Evolutionary conservation across 2,113 vertebrate genomes (phyloP).

Genomic region (Oryzias celebensis): DNA sequence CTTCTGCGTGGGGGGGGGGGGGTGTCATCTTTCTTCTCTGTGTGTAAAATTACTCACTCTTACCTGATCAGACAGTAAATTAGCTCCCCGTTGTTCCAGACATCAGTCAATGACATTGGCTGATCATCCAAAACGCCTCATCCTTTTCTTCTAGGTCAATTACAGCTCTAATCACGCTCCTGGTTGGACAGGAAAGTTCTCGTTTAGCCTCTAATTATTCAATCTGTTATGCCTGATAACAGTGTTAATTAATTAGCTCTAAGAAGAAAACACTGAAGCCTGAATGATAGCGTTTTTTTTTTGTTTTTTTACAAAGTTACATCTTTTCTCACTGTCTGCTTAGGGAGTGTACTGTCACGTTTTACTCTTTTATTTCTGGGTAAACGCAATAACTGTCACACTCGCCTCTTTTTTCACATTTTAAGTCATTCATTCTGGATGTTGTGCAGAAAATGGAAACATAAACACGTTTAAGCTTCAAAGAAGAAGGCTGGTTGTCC

Average conservation of each 20-base stretch:
- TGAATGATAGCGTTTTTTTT: slow-evolving; percentile 19
- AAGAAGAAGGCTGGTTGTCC: neutral
- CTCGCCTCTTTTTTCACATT: neutral
- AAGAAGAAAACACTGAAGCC: slow-evolving; percentile 27
- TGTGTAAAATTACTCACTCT: slow-evolving; percentile 30
- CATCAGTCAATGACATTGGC: slow-evolving; percentile 52
- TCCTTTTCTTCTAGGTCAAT: slow-evolving; percentile 54
- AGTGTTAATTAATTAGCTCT: slow-evolving; percentile 56
- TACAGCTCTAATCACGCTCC: slow-evolving; percentile 60
- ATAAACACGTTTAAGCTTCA: too few species aligned
- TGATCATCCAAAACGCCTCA: slow-evolving; percentile 34
- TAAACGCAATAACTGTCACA: too few species aligned
- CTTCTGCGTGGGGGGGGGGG: too few species aligned
- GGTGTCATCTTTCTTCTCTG: neutral
- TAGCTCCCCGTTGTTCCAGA: slow-evolving; percentile 43
- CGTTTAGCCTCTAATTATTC: slow-evolving; percentile 61
- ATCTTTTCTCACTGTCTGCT: slow-evolving; percentile 36
- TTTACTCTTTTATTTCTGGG: neutral
- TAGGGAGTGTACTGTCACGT: slow-evolving; percentile 11
- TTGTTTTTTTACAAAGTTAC: slow-evolving; percentile 44
- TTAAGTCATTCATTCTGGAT: neutral
- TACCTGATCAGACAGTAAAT: slow-evolving; percentile 48
- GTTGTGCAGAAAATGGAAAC: too few species aligned
- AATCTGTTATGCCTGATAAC: slow-evolving; percentile 58
- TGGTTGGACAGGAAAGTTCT: slow-evolving; percentile 46